Base-by-base conservation (phyloP, 1,140 invertebrate genomes). In the Drosophila lini region DNA sequence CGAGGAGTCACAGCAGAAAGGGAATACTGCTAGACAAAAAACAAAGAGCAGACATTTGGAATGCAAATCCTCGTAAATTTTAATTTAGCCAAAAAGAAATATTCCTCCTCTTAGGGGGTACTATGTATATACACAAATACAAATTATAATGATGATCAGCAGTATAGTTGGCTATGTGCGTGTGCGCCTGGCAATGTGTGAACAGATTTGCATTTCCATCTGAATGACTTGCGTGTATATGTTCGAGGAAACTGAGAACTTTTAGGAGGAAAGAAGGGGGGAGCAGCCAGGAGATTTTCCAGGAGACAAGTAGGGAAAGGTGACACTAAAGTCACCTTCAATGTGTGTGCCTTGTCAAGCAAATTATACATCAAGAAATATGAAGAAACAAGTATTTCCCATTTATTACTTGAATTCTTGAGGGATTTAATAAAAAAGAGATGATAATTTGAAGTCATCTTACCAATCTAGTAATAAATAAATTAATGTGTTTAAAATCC, bases 31-130 rank as follows among this genome's bases (percentile, higher is more conserved):
- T 55, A 47, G 40, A 28, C 53, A 50, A 38, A 22, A 78, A 22
- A 59, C 52, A 78, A 70, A 70, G 50, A 55, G 32, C 45, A 45
- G 22, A 44, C 58, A 88, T 88, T 88, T 89, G 76, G 74, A 88
- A 83, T 88, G 80, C 83, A 88, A 88, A 88, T 89, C 64, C 65
- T 65, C 53, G 80, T 86, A 88, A 86, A 86, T 86, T 88, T 83
- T 83, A 86, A 86, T 86, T 86, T 86, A 68, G 44, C 67, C 28
- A 68, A 76, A 71, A 68, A 69, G 55, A 47, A 63, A 68, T 63
- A 53, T 53, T 53, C 52, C 52, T 45, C 58, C 60, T 50, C 60
- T 34, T 19, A 47, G 67, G 61, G 62, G 68, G 52, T 32, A 80
- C 76, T 31, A 42, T 47, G 25, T n/a, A n/a, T 28, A 53, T 22